These are phyloP conservation scores for Pluvialis apricaria DNA, from an alignment of 2,113 vertebrate genomes.

Conservation along the genomic window DNA sequence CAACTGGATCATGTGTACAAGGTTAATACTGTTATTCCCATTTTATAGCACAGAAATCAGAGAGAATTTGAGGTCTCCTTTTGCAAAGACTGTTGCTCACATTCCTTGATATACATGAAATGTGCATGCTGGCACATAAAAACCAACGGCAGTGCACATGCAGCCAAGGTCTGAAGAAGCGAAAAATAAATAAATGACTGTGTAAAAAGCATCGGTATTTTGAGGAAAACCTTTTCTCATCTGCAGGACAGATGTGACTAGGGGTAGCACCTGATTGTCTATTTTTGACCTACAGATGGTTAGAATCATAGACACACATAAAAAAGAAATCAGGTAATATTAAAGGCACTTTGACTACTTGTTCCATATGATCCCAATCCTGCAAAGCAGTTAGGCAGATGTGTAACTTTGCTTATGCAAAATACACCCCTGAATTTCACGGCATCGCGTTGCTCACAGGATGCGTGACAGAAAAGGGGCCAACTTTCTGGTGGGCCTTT, in stretches of 20 bases:
- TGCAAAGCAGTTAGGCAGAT: constrained; percentile 21
- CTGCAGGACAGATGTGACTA: constrained; percentile 35
- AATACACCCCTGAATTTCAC: background rate
- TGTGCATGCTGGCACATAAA: background rate
- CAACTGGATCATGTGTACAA: background rate
- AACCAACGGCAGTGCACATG: background rate
- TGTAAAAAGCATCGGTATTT: background rate
- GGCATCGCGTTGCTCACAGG: background rate
- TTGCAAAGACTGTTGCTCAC: background rate
- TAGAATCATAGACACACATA: constrained; percentile 22
- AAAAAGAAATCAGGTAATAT: constrained; percentile 58
- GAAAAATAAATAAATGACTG: background rate
- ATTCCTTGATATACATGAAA: background rate
- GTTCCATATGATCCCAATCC: constrained; percentile 34
- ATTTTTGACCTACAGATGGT: constrained; percentile 57
- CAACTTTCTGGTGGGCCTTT: background rate
- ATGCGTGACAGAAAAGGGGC: background rate
- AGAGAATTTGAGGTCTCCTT: background rate
- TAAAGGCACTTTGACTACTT: constrained; percentile 58
- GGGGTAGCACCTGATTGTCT: constrained; percentile 35
- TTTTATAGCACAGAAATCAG: constrained; percentile 27
- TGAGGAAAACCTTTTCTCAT: constrained; percentile 25
- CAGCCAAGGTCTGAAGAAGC: background rate
- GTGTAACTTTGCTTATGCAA: background rate
- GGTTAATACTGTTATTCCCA: constrained; percentile 16